Evolutionary conservation across 2,797 vertebrate species (phyloP).

Genomic region (Onychomys torridus): DNA sequence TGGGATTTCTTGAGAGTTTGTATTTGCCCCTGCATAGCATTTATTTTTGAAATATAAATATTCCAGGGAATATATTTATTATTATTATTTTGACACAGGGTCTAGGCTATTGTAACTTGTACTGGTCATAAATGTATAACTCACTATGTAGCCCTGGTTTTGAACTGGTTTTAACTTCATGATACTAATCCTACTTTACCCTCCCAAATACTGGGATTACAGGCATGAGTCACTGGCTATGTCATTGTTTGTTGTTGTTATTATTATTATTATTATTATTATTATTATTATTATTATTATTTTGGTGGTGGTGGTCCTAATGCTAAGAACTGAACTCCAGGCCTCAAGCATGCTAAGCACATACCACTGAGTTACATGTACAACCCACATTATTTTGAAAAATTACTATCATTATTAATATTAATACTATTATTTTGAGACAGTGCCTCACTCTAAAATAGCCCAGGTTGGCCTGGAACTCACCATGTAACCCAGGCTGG

Average conservation of each 20-base stretch:
- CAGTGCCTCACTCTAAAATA: neutral
- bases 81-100: neutral
- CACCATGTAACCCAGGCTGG: neutral
- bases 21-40: neutral
- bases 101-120: neutral
- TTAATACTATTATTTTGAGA: neutral
- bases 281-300: neutral
- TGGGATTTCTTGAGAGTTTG: constrained; percentile 2
- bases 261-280: neutral
- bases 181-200: neutral
- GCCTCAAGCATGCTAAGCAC: neutral
- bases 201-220: neutral
- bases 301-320: neutral
- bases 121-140: neutral
- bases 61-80: neutral
- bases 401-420: neutral
- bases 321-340: neutral
- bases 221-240: neutral
- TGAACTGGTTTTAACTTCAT: neutral
- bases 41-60: constrained; percentile 57
- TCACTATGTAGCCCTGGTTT: neutral
- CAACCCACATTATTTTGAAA: neutral
- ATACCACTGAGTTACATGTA: neutral
- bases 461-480: neutral
- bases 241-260: neutral